Percentiles rank a stretch among this genome's conserved stretches.
phyloP scores from a whole-genome alignment of 2,113 vertebrate genomes.

The Mirza zaza region DNA sequence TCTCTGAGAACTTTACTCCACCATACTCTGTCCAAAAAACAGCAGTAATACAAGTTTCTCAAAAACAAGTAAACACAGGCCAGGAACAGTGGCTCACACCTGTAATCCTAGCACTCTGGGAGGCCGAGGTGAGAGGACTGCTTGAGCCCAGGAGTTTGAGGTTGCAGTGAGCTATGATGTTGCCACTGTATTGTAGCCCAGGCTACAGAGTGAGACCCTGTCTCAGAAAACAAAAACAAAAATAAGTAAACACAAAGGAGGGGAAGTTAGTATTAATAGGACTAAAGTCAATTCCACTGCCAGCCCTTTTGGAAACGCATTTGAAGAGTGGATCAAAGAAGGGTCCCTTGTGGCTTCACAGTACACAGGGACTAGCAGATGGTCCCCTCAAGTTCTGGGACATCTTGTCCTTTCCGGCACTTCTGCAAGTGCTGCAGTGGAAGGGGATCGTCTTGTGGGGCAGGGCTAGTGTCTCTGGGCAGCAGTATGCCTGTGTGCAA shows the following conservation, averaged over 20 bases:
- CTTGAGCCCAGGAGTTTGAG: too few relatives aligned
- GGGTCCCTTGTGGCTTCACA: too few relatives aligned
- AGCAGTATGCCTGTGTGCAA: neutral
- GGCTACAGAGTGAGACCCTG: too few relatives aligned
- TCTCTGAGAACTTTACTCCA: neutral
- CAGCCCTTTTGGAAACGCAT: neutral
- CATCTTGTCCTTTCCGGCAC: neutral
- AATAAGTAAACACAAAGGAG: too few relatives aligned
- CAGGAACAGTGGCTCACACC: too few relatives aligned
- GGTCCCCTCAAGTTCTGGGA: neutral
- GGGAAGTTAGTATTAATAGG: too few relatives aligned
- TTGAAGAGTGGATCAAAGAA: neutral
- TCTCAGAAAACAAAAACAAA: too few relatives aligned
- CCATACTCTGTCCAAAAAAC: neutral
- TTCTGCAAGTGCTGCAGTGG: rapidly evolving
- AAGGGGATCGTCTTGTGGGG: neutral
- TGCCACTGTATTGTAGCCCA: too few relatives aligned
- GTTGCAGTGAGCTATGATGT: too few relatives aligned
- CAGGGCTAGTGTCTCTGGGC: neutral
- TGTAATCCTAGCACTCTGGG: too few relatives aligned
- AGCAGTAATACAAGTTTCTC: neutral
- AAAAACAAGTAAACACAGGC: neutral
- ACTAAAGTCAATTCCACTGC: neutral
- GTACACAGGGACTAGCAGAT: rapidly evolving
- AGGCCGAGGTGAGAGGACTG: too few relatives aligned